These are phyloP conservation scores for Bolborhynchus lineola DNA, from an alignment of 2,113 vertebrate genomes.

Conservation along the genomic window DNA sequence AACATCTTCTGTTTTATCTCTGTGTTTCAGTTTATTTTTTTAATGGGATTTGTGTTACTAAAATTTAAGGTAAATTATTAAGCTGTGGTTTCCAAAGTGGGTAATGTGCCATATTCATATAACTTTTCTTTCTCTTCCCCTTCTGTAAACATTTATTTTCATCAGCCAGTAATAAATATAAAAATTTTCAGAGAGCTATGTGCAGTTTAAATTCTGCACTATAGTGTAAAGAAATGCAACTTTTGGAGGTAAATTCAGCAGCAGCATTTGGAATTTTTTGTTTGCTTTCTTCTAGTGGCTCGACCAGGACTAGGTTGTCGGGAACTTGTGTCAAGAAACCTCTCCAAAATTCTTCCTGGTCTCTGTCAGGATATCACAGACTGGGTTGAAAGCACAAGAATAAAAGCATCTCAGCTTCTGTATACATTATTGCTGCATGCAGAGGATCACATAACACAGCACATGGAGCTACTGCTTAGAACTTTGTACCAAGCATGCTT, in stretches of 20 bases:
- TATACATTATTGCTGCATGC: conserved; percentile 82
- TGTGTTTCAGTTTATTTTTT: neutral
- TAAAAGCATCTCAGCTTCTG: conserved; percentile 88
- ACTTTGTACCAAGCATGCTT: conserved; percentile 80
- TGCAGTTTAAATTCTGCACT: neutral
- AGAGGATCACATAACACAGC: conserved; percentile 90
- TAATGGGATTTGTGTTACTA: neutral
- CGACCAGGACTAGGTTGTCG: conserved; percentile 90
- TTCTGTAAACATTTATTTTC: neutral
- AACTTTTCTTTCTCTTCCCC: neutral
- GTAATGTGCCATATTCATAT: neutral
- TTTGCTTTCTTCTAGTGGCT: conserved; percentile 63
- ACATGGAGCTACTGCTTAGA: conserved; percentile 85
- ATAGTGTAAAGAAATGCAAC: neutral
- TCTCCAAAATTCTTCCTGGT: conserved; percentile 87
- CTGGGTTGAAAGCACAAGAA: conserved; percentile 87
- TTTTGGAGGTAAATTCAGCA: neutral
- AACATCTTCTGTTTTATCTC: neutral
- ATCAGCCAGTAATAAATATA: neutral
- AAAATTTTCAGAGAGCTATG: neutral
- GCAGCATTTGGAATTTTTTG: neutral
- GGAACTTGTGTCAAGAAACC: conserved; percentile 90
- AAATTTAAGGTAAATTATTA: neutral
- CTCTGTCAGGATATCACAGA: conserved; percentile 83
- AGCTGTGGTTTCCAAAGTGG: neutral